Evolutionary conservation across 2,888 invertebrate species (phyloP), one percentile per base, ranked within the genome.

Genomic region (Digitonthophagus gazella): DNA sequence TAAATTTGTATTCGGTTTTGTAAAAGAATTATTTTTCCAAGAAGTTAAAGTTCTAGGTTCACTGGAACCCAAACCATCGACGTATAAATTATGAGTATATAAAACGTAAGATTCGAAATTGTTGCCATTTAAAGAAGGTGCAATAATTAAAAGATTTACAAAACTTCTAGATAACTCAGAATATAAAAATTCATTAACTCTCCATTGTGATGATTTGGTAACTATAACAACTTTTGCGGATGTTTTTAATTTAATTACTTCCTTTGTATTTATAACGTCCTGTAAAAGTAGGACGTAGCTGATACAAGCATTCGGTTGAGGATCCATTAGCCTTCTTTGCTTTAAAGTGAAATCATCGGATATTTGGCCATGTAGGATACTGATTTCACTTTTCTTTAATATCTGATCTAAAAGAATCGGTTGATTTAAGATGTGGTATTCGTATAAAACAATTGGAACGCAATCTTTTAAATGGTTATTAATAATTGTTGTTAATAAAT

Each of bases 21-120:
- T 89, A 71, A 89, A 86, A 64, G 84, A 86, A 22, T 87, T 87
- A 63, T 86, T 86, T 1, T 86, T 82, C 92, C 93, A 93, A 22
- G 92, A 91, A 16, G 89, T 91, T 6, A 93, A 75, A 0, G 93
- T 88, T 16, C 86, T 77, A 0, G 91, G 88, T 64, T 81, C 82
- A 77, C 92, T 92, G 0, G 90, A 87, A 19, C 92, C 93, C 74
- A 92, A 82, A 1, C 92, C 91, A 80, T 93, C 92, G 0, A 87
- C 85, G 78, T 89, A 93, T 56, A 93, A 80, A 73, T 87, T 86
- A 78, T 93, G 93, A 0, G 92, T 92, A 78, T 91, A 93, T 65
- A 93, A 80, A 73, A 92, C 89, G 78, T 87, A 91, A 11, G 88
- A 84, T 82, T 90, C 90, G 89, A n/a, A n/a, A n/a, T 90, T 44